A percentile compares a stretch with the other conserved stretches of the same genome.
These are phyloP conservation scores for Herpailurus yagouaroundi DNA, from an alignment of 2,113 vertebrate genomes.

Conservation along the genomic window DNA sequence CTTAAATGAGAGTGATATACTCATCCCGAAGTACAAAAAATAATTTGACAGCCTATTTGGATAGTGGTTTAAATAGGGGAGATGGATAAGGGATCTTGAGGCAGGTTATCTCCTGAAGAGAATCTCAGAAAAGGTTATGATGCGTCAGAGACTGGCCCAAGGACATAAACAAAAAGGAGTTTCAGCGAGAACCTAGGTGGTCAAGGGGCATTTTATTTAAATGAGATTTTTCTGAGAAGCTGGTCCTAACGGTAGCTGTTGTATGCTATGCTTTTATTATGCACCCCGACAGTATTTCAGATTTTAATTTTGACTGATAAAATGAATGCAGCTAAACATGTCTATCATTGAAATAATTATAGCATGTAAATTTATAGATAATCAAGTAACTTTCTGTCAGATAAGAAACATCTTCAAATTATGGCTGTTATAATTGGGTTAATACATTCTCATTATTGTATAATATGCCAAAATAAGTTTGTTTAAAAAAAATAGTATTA, in stretches of 20 bases:
- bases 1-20: neutral
- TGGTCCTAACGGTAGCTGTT: neutral
- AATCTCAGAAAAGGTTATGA: neutral
- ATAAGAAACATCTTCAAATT: conserved; percentile 50
- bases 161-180: neutral
- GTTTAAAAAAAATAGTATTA: neutral
- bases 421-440: neutral
- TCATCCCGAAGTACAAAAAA: neutral
- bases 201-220: neutral
- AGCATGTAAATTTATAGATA: neutral
- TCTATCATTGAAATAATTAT: conserved; percentile 37
- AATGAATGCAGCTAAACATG: neutral
- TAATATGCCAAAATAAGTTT: neutral
- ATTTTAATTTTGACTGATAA: conserved; percentile 24
- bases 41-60: neutral
- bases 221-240: neutral
- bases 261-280: neutral
- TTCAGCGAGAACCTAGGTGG: neutral
- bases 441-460: conserved; percentile 33
- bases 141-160: neutral
- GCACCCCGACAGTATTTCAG: neutral
- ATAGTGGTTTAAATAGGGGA: neutral
- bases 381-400: conserved; percentile 38
- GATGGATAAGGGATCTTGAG: neutral
- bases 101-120: neutral